A percentile compares a stretch with the other conserved stretches of the same genome.
phyloP scores from a whole-genome alignment of 2,797 vertebrate genomes.

The Helostoma temminkii region DNA sequence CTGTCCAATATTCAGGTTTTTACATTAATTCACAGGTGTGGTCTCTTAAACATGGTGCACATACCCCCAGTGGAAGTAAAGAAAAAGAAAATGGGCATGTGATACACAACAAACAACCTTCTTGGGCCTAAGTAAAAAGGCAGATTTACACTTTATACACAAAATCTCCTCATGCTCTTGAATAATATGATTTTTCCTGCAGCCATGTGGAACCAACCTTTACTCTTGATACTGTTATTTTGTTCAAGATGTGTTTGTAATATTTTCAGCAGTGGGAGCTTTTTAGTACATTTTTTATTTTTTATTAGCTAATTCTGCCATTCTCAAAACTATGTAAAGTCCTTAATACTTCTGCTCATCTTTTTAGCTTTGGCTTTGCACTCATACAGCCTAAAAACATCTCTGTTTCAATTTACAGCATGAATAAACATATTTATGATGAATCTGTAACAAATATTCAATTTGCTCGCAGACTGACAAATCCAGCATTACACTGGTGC shows the following conservation, averaged over 20 bases:
- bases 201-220: neutral
- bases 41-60: constrained; percentile 13
- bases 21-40: neutral
- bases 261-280: neutral
- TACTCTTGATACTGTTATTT: neutral
- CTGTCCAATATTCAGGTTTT: too few species aligned
- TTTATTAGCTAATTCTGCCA: too few species aligned
- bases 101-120: constrained; percentile 42
- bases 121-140: constrained; percentile 32
- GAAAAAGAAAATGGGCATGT: constrained; percentile 50
- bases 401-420: neutral
- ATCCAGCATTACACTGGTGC: too few species aligned
- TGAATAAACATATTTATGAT: neutral
- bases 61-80: constrained; percentile 29
- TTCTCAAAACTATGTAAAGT: too few species aligned
- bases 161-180: constrained; percentile 45
- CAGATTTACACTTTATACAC: constrained; percentile 47
- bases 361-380: too few species aligned
- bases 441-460: too few species aligned
- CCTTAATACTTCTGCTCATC: too few species aligned
- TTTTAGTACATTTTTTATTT: too few species aligned
- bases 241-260: constrained; percentile 1
- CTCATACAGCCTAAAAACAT: neutral
- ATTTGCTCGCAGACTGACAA: too few species aligned
- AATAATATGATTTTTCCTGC: constrained; percentile 22